These are phyloP conservation scores for Bathynomus jamesi DNA, from an alignment of 1,140 invertebrate genomes.

Conservation along the genomic window DNA sequence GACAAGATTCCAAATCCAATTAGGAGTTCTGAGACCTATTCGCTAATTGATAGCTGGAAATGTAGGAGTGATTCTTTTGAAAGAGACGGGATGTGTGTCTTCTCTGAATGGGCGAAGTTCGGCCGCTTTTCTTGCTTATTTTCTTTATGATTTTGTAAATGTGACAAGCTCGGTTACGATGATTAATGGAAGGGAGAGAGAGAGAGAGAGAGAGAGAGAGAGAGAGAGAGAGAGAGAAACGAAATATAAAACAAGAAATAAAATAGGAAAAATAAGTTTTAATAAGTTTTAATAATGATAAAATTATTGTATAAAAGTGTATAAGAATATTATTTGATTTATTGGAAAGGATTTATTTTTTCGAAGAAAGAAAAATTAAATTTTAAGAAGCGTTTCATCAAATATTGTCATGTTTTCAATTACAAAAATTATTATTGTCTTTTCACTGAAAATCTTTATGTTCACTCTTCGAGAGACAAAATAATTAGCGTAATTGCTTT, in stretches of 20 bases:
- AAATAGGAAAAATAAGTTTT: not conserved
- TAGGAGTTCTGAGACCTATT: not conserved
- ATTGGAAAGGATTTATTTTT: too few relatives aligned
- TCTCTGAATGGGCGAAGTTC: not conserved
- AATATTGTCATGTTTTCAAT: too few relatives aligned
- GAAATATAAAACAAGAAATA: not conserved
- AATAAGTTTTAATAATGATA: too few relatives aligned
- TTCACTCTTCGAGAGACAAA: too few relatives aligned
- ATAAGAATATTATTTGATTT: too few relatives aligned
- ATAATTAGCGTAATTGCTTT: too few relatives aligned
- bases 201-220: constrained; percentile 2
- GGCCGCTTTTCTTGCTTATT: not conserved
- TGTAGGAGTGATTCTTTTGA: constrained; percentile 10
- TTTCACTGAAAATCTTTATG: too few relatives aligned
- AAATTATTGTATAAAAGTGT: too few relatives aligned
- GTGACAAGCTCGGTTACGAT: not conserved
- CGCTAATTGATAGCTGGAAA: constrained; percentile 7
- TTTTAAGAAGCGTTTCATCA: too few relatives aligned
- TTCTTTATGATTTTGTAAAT: not conserved
- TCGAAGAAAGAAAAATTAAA: too few relatives aligned
- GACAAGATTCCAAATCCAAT: not conserved
- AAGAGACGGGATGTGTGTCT: not conserved
- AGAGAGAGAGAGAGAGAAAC: not conserved
- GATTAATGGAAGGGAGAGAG: not conserved
- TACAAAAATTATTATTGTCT: too few relatives aligned